Percentiles rank a stretch among this genome's conserved stretches.
Evolutionary conservation across 2,113 vertebrate species (phyloP).

Genomic region (Montifringilla adamsi): DNA sequence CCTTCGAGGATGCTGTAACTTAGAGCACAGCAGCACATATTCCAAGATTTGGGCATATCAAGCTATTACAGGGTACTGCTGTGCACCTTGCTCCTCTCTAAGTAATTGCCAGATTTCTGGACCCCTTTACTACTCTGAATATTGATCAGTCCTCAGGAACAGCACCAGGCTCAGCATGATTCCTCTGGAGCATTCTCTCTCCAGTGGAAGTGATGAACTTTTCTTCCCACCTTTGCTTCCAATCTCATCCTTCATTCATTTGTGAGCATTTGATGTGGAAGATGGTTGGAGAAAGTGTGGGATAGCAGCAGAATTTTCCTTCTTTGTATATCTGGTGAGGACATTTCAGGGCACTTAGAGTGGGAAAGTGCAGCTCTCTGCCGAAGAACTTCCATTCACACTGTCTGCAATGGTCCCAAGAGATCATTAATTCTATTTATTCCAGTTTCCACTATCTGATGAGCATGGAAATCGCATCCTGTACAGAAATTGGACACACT

Average conservation of each 20-base stretch:
- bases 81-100: background rate
- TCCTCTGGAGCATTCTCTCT: background rate
- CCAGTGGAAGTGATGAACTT: background rate
- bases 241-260: background rate
- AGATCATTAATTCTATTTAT: slow-evolving; percentile 25
- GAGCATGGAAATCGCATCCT: slow-evolving; percentile 29
- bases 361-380: background rate
- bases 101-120: background rate
- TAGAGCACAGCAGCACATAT: background rate
- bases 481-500: slow-evolving; percentile 21
- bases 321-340: background rate
- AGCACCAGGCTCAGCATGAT: background rate
- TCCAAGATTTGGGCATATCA: background rate
- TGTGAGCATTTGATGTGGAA: background rate
- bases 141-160: background rate
- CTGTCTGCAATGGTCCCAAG: background rate
- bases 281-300: background rate
- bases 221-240: background rate
- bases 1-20: background rate
- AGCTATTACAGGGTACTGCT: background rate
- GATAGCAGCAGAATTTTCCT: background rate
- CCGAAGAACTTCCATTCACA: background rate
- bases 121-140: background rate
- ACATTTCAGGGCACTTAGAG: background rate
- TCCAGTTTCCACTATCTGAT: slow-evolving; percentile 4